Percentiles rank a stretch among this genome's conserved stretches.
Conservation (phyloP, 2,797 vertebrate species). For the Mallotus villosus region DNA sequence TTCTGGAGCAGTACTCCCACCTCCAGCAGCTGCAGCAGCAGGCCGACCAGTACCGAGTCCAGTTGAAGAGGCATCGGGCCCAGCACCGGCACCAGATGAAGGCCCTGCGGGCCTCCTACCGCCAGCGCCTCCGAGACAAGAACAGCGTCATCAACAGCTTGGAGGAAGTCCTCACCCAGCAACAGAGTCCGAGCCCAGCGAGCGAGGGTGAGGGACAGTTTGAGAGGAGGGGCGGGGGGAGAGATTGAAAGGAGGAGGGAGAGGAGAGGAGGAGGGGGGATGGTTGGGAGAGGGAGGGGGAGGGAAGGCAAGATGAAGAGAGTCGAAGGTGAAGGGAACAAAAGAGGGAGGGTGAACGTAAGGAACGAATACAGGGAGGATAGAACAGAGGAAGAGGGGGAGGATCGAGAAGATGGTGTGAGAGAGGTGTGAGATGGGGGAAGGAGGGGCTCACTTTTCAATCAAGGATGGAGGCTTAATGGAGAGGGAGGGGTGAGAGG, state of each 20-base stretch:
- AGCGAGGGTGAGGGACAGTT: constrained; percentile 64
- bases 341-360: constrained; percentile 12
- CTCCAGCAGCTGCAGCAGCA: constrained; percentile 84
- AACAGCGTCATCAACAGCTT: constrained; percentile 78
- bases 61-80: constrained; percentile 74
- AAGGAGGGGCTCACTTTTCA: not conserved
- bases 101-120: constrained; percentile 74
- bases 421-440: not conserved
- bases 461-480: constrained; percentile 23
- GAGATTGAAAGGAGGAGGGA: not conserved
- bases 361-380: not conserved
- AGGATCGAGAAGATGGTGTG: constrained; percentile 9
- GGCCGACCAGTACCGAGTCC: constrained; percentile 75
- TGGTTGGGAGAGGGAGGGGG: not conserved
- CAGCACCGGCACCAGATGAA: constrained; percentile 77
- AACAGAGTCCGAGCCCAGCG: constrained; percentile 60
- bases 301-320: not conserved
- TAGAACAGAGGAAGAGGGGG: not conserved
- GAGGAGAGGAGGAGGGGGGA: not conserved
- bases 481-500: not conserved
- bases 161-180: constrained; percentile 77
- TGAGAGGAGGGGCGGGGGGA: not conserved
- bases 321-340: not conserved
- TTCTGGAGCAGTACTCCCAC: constrained; percentile 84
- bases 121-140: constrained; percentile 78